Evolutionary conservation across 2,797 vertebrate species (phyloP).

Genomic region (Rhabdophis nuchalis): DNA sequence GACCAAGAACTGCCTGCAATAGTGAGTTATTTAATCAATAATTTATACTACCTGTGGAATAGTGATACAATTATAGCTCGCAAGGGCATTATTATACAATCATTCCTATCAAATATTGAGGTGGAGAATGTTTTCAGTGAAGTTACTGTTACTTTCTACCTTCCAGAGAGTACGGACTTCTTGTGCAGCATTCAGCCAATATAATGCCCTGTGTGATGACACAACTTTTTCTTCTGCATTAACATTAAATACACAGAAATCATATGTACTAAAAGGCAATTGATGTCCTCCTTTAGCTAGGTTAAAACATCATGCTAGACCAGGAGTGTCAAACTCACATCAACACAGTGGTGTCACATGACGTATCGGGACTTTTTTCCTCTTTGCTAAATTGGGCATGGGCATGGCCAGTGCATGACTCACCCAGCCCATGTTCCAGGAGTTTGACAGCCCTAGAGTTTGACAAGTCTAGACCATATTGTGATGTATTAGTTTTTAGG

Average conservation of each 20-base stretch:
- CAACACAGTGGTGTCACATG: too few species aligned
- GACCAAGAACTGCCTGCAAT: fast-evolving
- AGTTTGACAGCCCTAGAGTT: too few species aligned
- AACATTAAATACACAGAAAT: background rate
- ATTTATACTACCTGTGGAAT: background rate
- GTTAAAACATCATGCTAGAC: background rate
- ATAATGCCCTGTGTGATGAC: background rate
- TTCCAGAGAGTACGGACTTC: background rate
- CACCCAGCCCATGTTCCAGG: too few species aligned
- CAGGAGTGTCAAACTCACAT: background rate
- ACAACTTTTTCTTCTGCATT: background rate
- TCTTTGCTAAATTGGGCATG: too few species aligned
- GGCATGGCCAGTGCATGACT: too few species aligned
- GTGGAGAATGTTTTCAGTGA: background rate
- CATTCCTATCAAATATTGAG: background rate
- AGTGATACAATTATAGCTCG: background rate
- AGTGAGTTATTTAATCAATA: background rate
- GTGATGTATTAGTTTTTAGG: background rate
- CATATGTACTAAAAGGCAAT: background rate
- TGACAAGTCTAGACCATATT: background rate
- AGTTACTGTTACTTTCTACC: background rate
- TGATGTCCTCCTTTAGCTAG: background rate
- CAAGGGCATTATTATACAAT: background rate
- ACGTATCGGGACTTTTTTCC: too few species aligned
- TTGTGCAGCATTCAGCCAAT: background rate